Conservation (phyloP, 2,113 vertebrate genomes). For the Prionailurus bengalensis region DNA sequence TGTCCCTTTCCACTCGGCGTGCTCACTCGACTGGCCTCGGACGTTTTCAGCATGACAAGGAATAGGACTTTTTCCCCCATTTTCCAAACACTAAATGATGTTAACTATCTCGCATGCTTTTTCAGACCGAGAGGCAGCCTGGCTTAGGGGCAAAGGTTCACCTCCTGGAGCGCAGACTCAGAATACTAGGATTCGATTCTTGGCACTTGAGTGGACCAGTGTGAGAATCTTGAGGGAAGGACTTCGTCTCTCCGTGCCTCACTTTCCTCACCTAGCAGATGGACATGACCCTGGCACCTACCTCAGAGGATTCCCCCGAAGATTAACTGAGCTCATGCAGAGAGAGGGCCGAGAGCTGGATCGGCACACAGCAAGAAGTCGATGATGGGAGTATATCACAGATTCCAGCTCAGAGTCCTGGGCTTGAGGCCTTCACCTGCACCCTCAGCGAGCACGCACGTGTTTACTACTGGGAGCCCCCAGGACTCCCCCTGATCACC, state of each 20-base stretch:
- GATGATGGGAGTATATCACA: fast-evolving
- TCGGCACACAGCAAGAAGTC: fast-evolving
- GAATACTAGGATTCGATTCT: fast-evolving
- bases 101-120: not conserved
- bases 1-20: fast-evolving
- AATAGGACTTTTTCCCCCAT: fast-evolving
- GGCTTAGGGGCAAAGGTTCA: not conserved
- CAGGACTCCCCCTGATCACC: not conserved
- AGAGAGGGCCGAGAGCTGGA: not conserved
- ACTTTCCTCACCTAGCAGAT: not conserved
- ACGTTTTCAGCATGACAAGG: not conserved
- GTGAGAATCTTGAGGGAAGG: not conserved
- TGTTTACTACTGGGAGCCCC: fast-evolving
- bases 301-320: fast-evolving
- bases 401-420: fast-evolving
- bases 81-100: not conserved
- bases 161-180: not conserved
- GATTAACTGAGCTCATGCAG: not conserved
- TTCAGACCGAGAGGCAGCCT: not conserved
- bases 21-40: fast-evolving
- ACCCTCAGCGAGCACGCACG: not conserved
- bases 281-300: fast-evolving
- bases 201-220: not conserved
- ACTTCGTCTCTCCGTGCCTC: not conserved
- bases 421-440: not conserved